Evolutionary conservation across 2,797 vertebrate genomes (phyloP), one percentile per base, ranked within the genome.

Genomic region (Spinus pinus): DNA sequence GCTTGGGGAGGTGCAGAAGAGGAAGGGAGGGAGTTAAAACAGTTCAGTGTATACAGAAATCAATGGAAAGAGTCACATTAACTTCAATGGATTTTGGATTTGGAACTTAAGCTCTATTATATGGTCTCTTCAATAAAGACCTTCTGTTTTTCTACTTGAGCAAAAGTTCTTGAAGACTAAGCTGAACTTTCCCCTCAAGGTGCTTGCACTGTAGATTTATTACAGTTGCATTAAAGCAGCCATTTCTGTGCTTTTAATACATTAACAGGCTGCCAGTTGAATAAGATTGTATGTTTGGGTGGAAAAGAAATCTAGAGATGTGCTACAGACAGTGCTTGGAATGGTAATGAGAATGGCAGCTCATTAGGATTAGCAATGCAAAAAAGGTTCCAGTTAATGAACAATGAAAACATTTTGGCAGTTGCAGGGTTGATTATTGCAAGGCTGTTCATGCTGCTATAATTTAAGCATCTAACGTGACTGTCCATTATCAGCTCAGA

Each of bases 331-430:
- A 69, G 77, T 85, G 81, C 82, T 85, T 82, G 64, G 81, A 92
- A 93, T 93, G 74, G 94, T 95, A 96, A 86, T 88, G 91, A 94
- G 93, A 95, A 90, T 65, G 65, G 72, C 81, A 91, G 92, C 82
- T 96, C 88, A 72, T 95, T 94, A 88, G 89, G 88, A 96, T 90
- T 95, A 97, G 95, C 95, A 94, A 92, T 96, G 96, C 94, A 96
- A 94, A 96, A 89, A 87, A 88, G 69, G 95, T 96, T 97, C 93
- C 93, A 96, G 91, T 93, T 96, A 95, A 95, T 95, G 95, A 97
- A 96, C 89, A 92, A 83, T 82, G 81, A 91, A 90, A 94, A 94
- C 80, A 92, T 96, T 96, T 96, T 95, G 96, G 96, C 94, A 93
- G 95, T 90, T 81, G 61, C 69, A 41, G 62, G 84, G 67, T 65